Evolutionary conservation across 2,888 invertebrate species (phyloP), one percentile per base, ranked within the genome.

Genomic region (Busseola fusca): DNA sequence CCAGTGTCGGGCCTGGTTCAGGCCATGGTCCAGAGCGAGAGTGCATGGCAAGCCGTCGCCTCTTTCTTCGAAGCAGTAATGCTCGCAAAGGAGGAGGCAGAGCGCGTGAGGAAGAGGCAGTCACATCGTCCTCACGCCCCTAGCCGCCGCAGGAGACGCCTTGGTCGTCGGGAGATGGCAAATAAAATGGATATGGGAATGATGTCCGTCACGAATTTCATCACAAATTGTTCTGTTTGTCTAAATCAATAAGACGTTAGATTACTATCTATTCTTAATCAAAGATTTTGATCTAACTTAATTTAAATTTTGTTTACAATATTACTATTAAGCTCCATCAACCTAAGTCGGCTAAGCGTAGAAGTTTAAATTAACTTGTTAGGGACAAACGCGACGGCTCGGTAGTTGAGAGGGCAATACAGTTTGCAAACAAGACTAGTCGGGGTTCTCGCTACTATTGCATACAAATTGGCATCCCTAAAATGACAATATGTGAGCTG

Each of bases 321-420:
- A 88, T 84, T 88, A 90, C 89, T 89, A 90, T 89, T 87, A 90
- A 89, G 87, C 88, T 88, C 86, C 89, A 88, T 90, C 89, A 90
- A 87, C 83, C 85, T 90, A 90, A 92, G 88, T 89, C 89, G 89
- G 91, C 91, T 92, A 89, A 92, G 88, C 91, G 87, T 89, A 87
- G 88, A 93, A 94, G 93, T 93, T 93, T 92, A 93, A 93, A 93
- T 93, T 94, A 93, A 91, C 93, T 93, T 92, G 93, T 92, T 92
- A 90, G 90, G 79, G 88, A 86, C 76, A 66, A 62, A 62, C 65
- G 56, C 79, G 60, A 60, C 34, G 87, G 87, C 82, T 84, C 85
- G 80, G 87, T 82, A 84, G 86, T 87, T 84, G 76, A 75, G 78
- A 74, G 82, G 79, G 83, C 85, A 82, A 88, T 87, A 88, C 87